Evolutionary conservation across 2,888 invertebrate species (phyloP), one percentile per base, ranked within the genome.

Genomic region (Lamellibrachia columna): DNA sequence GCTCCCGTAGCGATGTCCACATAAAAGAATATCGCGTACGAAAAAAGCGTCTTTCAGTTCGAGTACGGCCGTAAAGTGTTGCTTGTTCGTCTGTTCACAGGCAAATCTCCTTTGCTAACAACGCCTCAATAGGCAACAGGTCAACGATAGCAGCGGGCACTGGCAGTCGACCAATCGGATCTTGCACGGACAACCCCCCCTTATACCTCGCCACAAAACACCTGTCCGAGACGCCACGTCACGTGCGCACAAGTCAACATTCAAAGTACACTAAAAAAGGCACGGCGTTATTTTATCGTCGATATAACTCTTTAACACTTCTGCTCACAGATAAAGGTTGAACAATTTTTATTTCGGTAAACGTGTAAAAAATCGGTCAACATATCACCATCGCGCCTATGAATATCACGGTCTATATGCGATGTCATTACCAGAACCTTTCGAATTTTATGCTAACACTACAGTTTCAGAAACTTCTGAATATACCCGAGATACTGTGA

Each of bases 21-120:
- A 75, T 75, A 75, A 75, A 75, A 75, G 75, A 75, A 75, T 75
- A 75, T 75, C 75, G 75, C 75, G 75, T 22, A 75, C 75, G 75
- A 75, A 75, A 75, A 75, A 75, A 75, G 75, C 75, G 11, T 75
- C 75, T 75, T 75, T 75, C 75, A 75, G 75, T n/a, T 15, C 75
- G 75, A 75, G 75, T 75, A 75, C 75, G 75, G 75, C 75, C 3
- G n/a, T 75, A 75, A 75, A 75, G 75, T 75, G 75, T 75, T 75
- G 75, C 75, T n/a, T 22, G 15, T 75, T 75, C 22, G 75, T 75
- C 75, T 75, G 75, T 75, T 75, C 75, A 75, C 75, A 22, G 75
- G 75, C 22, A 40, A 75, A 75, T 75, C 75, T 75, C 75, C 75
- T 75, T 75, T 15, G 75, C 75, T 75, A 75, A 75, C 75, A 75